Conservation (phyloP, 2,797 vertebrate genomes). For the Chromobotia macracanthus region DNA sequence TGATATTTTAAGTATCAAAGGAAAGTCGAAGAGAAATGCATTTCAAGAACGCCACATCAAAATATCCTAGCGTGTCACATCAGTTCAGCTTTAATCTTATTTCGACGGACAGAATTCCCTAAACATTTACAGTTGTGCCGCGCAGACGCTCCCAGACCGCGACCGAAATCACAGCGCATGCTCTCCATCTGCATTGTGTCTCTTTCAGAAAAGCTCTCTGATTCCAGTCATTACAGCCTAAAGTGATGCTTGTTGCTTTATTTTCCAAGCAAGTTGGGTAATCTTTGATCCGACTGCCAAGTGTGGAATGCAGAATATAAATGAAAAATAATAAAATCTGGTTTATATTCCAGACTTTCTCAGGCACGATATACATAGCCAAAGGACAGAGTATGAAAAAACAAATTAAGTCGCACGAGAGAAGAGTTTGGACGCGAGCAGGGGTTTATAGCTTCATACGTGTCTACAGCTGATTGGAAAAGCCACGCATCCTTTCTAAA, state of each 20-base stretch:
- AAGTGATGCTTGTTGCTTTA: conserved; percentile 69
- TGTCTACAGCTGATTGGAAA: conserved; percentile 39
- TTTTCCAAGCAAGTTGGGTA: conserved; percentile 61
- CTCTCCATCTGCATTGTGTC: conserved; percentile 67
- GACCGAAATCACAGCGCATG: conserved; percentile 76
- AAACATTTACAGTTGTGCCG: conserved; percentile 67
- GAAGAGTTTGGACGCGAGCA: conserved; percentile 33
- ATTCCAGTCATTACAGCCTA: conserved; percentile 75
- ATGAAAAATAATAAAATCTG: conserved; percentile 64
- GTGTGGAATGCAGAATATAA: conserved; percentile 58
- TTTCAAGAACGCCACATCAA: conserved; percentile 63
- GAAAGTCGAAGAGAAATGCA: conserved; percentile 61
- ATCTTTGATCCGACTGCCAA: conserved; percentile 67
- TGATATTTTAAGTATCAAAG: conserved; percentile 1
- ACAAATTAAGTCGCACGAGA: conserved; percentile 54
- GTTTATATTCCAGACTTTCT: conserved; percentile 60
- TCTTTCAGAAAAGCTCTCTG: conserved; percentile 71
- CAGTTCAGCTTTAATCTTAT: conserved; percentile 63
- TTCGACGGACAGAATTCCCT: conserved; percentile 75
- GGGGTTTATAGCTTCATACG: conserved; percentile 51
- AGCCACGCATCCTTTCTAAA: conserved; percentile 43
- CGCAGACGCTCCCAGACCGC: conserved; percentile 67
- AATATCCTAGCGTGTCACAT: conserved; percentile 70
- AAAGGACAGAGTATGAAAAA: conserved; percentile 55
- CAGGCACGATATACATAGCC: conserved; percentile 48